phyloP scores from a whole-genome alignment of 2,888 invertebrate species.

The Sepioteuthis lessoniana region DNA sequence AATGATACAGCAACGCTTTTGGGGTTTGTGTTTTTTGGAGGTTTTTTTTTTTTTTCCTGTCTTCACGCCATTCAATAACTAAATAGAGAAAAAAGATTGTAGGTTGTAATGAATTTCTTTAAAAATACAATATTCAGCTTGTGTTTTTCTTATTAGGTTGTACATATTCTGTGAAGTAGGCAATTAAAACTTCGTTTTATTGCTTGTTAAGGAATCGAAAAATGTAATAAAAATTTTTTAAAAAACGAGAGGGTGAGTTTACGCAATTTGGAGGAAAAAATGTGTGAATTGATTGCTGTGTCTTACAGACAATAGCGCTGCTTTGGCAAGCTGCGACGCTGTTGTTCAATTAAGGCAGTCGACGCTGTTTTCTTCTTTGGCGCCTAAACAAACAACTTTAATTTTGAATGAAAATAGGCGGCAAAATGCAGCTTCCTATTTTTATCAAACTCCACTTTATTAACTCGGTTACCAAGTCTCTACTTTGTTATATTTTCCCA shows the following conservation, averaged over 20 bases:
- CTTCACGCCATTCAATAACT: too few relatives aligned
- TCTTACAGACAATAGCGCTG: background rate
- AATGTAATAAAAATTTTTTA: too few relatives aligned
- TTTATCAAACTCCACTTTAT: background rate
- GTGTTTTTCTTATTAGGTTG: too few relatives aligned
- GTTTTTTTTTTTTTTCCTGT: too few relatives aligned
- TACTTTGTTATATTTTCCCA: background rate
- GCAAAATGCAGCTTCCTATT: background rate
- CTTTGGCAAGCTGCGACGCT: background rate
- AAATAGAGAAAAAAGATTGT: too few relatives aligned
- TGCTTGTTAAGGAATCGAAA: background rate
- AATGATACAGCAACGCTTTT: too few relatives aligned
- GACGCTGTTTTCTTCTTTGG: background rate
- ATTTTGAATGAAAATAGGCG: background rate
- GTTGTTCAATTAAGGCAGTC: background rate
- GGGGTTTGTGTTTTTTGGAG: too few relatives aligned
- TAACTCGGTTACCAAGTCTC: too few relatives aligned
- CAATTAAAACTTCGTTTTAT: too few relatives aligned
- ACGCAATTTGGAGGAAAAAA: background rate
- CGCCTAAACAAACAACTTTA: slow-evolving; percentile 17
- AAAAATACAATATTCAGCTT: too few relatives aligned
- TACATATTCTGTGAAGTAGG: too few relatives aligned
- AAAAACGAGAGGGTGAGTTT: background rate
- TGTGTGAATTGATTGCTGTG: background rate
- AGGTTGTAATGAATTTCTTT: too few relatives aligned